Evolutionary conservation across 2,113 vertebrate genomes (phyloP).

Genomic region (Telmatochromis bifrenatus): DNA sequence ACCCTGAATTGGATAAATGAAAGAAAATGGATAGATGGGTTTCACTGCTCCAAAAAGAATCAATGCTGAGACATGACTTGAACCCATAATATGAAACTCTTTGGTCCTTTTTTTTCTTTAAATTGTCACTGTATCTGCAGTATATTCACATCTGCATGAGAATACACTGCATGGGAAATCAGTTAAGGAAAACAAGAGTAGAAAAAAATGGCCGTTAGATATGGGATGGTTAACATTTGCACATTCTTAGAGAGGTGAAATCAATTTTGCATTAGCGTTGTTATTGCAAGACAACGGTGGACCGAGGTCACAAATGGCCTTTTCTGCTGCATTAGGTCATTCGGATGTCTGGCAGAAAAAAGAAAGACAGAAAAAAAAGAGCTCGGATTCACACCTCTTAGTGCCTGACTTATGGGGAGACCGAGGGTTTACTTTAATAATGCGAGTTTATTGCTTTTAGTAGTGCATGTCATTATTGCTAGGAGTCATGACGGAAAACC

Average conservation of each 20-base stretch:
- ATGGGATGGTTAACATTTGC: background rate
- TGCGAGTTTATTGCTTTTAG: background rate
- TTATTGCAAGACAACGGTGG: slow-evolving; percentile 4
- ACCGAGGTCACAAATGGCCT: background rate
- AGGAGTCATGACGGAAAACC: background rate
- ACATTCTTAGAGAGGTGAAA: background rate
- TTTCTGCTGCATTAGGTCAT: background rate
- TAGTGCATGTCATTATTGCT: slow-evolving; percentile 4
- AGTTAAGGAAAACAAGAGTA: background rate
- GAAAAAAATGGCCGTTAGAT: background rate
- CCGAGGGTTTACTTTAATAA: slow-evolving; percentile 21
- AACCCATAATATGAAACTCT: background rate
- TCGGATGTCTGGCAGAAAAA: background rate
- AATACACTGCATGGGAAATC: background rate
- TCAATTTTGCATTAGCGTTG: background rate
- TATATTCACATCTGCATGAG: background rate
- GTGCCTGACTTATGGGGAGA: background rate
- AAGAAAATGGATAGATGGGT: background rate
- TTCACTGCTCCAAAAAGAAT: background rate
- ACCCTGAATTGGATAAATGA: background rate
- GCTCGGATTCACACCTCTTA: background rate
- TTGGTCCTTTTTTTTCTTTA: background rate
- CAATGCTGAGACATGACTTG: background rate
- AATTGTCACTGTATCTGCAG: background rate
- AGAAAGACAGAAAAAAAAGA: background rate